Percentiles rank a stretch among this genome's conserved stretches.
Conservation (phyloP, 2,113 vertebrate species). For the Triplophysa tibetana region DNA sequence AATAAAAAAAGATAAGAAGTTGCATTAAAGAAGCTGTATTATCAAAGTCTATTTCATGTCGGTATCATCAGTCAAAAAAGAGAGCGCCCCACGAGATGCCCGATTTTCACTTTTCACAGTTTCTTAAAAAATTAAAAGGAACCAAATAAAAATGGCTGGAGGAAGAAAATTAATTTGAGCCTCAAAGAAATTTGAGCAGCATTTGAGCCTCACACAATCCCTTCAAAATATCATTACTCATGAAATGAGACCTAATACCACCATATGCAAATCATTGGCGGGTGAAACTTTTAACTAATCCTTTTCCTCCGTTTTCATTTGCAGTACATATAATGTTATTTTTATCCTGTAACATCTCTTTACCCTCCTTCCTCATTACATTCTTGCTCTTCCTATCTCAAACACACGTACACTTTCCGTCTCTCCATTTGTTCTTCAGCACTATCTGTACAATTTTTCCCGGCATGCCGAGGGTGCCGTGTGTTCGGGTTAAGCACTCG, state of each 20-base stretch:
- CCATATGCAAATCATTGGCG: conserved; percentile 22
- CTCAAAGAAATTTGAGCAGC: conserved; percentile 18
- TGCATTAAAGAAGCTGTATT: conserved; percentile 60
- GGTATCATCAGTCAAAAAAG: conserved; percentile 63
- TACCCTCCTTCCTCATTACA: neutral
- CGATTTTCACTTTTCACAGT: conserved; percentile 47
- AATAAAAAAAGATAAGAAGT: neutral
- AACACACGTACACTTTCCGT: conserved; percentile 13
- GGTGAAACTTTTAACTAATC: conserved; percentile 28
- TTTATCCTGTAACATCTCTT: neutral
- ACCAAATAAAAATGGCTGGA: conserved; percentile 32
- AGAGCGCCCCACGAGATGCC: conserved; percentile 46
- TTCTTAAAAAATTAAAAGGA: conserved; percentile 15
- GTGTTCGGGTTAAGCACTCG: conserved; percentile 54
- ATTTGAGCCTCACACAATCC: neutral
- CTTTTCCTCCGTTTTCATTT: neutral
- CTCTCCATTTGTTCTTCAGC: conserved; percentile 13
- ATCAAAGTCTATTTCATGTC: conserved; percentile 68
- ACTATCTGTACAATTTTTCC: conserved; percentile 35
- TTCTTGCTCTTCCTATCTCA: conserved; percentile 8
- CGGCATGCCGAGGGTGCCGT: conserved; percentile 48
- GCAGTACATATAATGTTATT: neutral
- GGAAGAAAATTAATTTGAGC: conserved; percentile 25
- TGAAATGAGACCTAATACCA: conserved; percentile 21
- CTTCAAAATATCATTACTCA: neutral